Conservation (phyloP, 2,797 vertebrate species). For the Gallinago stenura region DNA sequence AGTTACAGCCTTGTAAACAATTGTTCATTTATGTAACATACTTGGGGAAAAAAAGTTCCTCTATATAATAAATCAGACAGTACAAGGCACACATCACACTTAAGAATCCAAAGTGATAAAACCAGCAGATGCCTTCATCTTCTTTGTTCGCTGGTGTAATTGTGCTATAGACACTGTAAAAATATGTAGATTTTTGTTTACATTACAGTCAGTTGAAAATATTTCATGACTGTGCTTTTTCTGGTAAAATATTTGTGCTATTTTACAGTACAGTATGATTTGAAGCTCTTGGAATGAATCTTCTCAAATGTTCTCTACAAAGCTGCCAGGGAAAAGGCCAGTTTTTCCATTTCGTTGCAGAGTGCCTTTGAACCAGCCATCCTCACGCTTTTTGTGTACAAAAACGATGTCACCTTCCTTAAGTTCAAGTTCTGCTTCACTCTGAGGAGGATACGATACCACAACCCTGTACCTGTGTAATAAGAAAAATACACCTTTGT, state of each 20-base stretch:
- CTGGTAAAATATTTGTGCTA: slow-evolving; percentile 75
- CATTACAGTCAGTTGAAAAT: slow-evolving; percentile 57
- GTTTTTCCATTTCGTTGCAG: slow-evolving; percentile 97
- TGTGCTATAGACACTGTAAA: slow-evolving; percentile 67
- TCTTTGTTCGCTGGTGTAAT: slow-evolving; percentile 48
- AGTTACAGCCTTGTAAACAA: slow-evolving; percentile 90
- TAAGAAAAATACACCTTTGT: background rate
- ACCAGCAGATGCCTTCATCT: slow-evolving; percentile 58
- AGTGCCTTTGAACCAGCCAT: slow-evolving; percentile 99
- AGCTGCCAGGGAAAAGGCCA: slow-evolving; percentile 97
- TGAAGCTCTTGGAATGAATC: slow-evolving; percentile 25
- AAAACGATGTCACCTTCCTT: slow-evolving; percentile 99
- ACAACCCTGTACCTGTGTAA: slow-evolving; percentile 92
- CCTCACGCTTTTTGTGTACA: slow-evolving; percentile 96
- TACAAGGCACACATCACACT: slow-evolving; percentile 93
- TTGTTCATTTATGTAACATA: slow-evolving; percentile 82
- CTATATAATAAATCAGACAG: slow-evolving; percentile 90
- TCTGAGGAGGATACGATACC: slow-evolving; percentile 98
- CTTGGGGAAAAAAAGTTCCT: slow-evolving; percentile 66
- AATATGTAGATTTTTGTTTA: slow-evolving; percentile 52
- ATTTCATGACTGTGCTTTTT: slow-evolving; percentile 70
- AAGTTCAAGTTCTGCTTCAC: slow-evolving; percentile 97
- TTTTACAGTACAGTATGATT: slow-evolving; percentile 44
- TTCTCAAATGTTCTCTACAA: slow-evolving; percentile 94
- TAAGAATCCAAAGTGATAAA: slow-evolving; percentile 74